Evolutionary conservation across 2,888 invertebrate genomes (phyloP).

Genomic region (Eristalinus sepulchralis): DNA sequence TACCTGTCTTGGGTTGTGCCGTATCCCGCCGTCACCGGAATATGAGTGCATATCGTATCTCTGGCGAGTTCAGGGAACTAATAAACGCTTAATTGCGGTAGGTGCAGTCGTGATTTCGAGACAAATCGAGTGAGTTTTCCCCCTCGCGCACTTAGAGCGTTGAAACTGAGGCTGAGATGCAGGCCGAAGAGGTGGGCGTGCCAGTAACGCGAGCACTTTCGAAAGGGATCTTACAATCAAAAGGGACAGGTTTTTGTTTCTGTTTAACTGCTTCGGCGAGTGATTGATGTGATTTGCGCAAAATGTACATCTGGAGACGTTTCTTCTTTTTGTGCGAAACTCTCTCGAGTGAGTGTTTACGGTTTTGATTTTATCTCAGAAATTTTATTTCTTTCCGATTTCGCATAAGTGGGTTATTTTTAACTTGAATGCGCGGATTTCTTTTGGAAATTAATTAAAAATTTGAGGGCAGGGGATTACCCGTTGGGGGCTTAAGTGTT

Average conservation of each 20-base stretch:
- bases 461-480: too few relatives aligned
- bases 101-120: background rate
- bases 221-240: background rate
- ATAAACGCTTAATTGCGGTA: conserved; percentile 24
- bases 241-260: background rate
- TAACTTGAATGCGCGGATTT: too few relatives aligned
- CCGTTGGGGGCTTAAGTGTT: too few relatives aligned
- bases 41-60: background rate
- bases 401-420: too few relatives aligned
- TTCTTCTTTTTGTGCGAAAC: background rate
- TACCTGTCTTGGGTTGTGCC: background rate
- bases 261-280: background rate
- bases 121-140: background rate
- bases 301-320: background rate
- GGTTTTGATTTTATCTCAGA: background rate
- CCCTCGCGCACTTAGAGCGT: background rate
- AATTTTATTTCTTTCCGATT: background rate
- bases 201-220: background rate
- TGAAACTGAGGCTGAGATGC: too few relatives aligned
- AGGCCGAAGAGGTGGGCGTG: background rate
- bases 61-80: conserved; percentile 34
- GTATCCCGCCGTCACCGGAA: background rate
- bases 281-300: background rate
- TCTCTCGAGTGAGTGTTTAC: background rate
- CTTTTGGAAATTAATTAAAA: too few relatives aligned